Percentiles rank a stretch among this genome's conserved stretches.
Evolutionary conservation across 2,113 vertebrate genomes (phyloP).

Genomic region (Illadopsis cleaveri): DNA sequence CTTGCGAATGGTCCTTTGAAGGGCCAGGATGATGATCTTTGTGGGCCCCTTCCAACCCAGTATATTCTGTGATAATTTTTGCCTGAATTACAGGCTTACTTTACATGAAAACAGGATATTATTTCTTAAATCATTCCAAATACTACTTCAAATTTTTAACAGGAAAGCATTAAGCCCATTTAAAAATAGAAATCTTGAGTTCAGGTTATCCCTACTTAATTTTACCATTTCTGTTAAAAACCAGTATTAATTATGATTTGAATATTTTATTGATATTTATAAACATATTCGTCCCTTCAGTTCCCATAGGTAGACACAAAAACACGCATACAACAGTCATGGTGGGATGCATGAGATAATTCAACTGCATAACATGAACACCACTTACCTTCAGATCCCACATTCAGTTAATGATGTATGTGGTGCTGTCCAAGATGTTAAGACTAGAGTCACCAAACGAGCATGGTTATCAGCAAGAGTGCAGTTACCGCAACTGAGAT

Average conservation of each 20-base stretch:
- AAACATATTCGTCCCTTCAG: background rate
- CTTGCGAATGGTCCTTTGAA: background rate
- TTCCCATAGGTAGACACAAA: background rate
- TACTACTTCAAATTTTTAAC: slow-evolving; percentile 7
- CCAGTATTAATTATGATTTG: background rate
- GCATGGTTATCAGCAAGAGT: background rate
- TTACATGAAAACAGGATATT: background rate
- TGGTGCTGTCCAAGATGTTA: background rate
- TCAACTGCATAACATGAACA: rapidly evolving
- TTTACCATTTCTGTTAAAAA: background rate
- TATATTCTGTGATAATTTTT: background rate
- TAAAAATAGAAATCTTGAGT: slow-evolving; percentile 15
- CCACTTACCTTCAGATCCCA: background rate
- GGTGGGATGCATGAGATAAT: background rate
- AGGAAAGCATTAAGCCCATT: slow-evolving; percentile 17
- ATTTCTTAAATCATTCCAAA: slow-evolving; percentile 30
- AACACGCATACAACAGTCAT: background rate
- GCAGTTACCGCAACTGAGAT: background rate
- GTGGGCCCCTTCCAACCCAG: background rate
- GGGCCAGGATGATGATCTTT: background rate
- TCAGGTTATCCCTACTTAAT: background rate
- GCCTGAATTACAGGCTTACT: background rate
- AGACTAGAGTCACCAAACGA: background rate
- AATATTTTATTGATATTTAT: background rate
- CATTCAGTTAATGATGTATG: background rate